Evolutionary conservation across 2,797 vertebrate genomes (phyloP), one percentile per base, ranked within the genome.

Genomic region (Anableps anableps): DNA sequence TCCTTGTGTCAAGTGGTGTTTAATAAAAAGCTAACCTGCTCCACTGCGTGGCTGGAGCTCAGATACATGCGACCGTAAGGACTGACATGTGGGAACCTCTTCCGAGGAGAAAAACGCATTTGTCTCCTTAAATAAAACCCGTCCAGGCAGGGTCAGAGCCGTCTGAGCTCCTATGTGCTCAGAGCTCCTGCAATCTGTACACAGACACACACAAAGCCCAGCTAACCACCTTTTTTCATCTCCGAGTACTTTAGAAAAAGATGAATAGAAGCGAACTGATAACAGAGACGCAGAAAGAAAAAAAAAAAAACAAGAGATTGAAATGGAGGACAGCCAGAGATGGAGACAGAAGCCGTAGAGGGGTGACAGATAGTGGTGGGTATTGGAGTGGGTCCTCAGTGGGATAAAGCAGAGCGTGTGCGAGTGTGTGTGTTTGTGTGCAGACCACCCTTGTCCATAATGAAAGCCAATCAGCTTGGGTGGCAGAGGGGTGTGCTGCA

Each of bases 401-500:
- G 85, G 86, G 82, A 88, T 80, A 31, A 68, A 80, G 77, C 47
- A 43, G 80, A 17, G 75, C 5, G 50, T 36, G 80, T 76, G 86
- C 72, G 72, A 19, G 76, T 72, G 73, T 0, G 75, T 68, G 80
- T 58, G 50, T 2, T 58, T 14, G 79, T 78, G 80, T 51, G 77
- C 60, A 64, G 87, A 84, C 86, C 88, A 90, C 89, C 92, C 85
- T 86, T 70, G 82, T 88, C 87, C 78, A 82, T 93, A 95, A 95
- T 94, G 92, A 94, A 95, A 95, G 91, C 91, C 95, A 95, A 94
- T 95, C 92, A 92, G 93, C 91, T 90, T 84, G 84, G 89, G 90
- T 86, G 91, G 92, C 84, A 86, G 92, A 79, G 84, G 83, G 85
- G 78, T 87, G 87, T 81, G 92, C 89, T 77, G 86, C 80, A 89